Base-by-base conservation (phyloP, 2,888 invertebrate species). In the Tillus elongatus region DNA sequence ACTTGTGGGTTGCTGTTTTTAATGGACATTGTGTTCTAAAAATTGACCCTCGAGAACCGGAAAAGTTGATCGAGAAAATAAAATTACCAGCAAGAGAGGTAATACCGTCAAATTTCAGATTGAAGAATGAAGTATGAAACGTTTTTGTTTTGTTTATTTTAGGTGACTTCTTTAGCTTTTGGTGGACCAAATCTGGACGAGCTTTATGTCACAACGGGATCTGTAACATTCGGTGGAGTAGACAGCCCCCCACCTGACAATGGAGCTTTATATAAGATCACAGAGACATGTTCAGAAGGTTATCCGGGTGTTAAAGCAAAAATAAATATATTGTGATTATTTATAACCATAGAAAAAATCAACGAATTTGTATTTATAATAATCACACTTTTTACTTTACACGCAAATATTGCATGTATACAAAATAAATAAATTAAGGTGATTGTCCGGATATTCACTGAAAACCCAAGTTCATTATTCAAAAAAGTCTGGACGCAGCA, bases 1-100 rank as follows among this genome's bases (percentile, higher is more conserved):
- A 81, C 57, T 67, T 87, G 4, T 87, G 86, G 81, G 72, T 87
- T 24, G 83, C 84, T 33, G 77, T 79, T 56, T 86, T 79, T 55
- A 73, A 74, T 44, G 83, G 77, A 2, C 70, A 73, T n/a, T 71
- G 74, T 54, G 69, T 81, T 30, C 47, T 62, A n/a, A 56, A 75
- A 56, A 65, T 78, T 14, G 72, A 77, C 54, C 74, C 77, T 0
- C 52, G 52, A 2, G 59, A 64, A 40, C 48, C 24, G 68, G 77
- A 30, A 40, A 68, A 71, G 42, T 59, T 82, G 1, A 63, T 83
- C 2, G 67, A 74, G 41, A 69, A 69, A 42, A 64, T 86, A 4
- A 60, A 69, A 8, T 66, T 82, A 33, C 84, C 85, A 0, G 74
- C 75, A 10, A 72, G 74, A 11, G 77, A 79, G 57, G 72, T 75